Evolutionary conservation across 1,140 invertebrate species (phyloP), one percentile per base, ranked within the genome.

Genomic region (Penaeus japonicus): DNA sequence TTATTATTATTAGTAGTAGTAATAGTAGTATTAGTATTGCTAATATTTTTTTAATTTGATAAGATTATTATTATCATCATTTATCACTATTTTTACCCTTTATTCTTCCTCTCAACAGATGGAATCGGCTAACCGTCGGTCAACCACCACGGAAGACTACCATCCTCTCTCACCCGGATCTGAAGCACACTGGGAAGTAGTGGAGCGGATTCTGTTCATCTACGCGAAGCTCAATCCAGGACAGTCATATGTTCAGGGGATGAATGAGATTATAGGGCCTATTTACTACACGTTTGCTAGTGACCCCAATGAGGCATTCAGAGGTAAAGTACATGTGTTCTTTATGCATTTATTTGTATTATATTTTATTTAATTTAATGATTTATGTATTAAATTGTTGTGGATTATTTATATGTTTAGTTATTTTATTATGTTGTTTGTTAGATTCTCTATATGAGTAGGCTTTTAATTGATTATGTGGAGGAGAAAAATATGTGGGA

Each of bases 261-360:
- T 99, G 98, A 99, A 99, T 94, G 99, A 99, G 93, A 99, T 99
- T 90, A 96, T 99, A 87, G 99, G 98, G 0, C 98, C 98, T 27
- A 98, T 99, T 91, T 99, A 99, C 93, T 98, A 99, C 92, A 96
- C 97, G 12, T 98, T 99, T 93, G 98, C 98, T 22, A 96, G 95
- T 65, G 97, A 99, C 94, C 95, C 96, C 5, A 95, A 97, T 93
- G 91, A 93, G n/a, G 94, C 95, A 84, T 97, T 95, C 94, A 94
- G 96, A 94, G 95, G 97, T 97, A 92, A 92, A 91, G 92, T 75
- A 57, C 24, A n/a, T 30, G 2, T 7, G 1, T 47, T 47, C 15
- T 47, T 47, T 10, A 47, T 47, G 47, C 15, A 88, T 32, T 24
- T 20, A 2, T 65, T 39, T 55, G 15, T 53, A 75, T 35, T 17